phyloP scores from a whole-genome alignment of 1,140 invertebrate species.

The Nasonia vitripennis region DNA sequence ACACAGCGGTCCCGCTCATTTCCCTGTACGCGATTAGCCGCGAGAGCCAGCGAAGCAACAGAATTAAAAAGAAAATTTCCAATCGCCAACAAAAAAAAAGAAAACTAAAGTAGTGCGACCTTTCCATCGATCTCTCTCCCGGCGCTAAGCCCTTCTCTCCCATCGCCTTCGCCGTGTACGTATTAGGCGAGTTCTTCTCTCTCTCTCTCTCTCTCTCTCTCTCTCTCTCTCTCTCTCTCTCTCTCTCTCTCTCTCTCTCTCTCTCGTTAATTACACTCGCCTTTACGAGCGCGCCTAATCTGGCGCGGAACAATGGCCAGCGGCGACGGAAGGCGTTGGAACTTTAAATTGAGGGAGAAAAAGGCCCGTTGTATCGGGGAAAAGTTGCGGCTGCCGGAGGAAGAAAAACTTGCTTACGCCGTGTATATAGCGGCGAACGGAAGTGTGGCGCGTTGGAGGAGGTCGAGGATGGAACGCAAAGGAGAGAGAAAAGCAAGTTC shows the following conservation, averaged over 20 bases:
- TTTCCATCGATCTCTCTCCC: too few relatives aligned
- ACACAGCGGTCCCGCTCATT: too few relatives aligned
- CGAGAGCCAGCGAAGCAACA: too few relatives aligned
- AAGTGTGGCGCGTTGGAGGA: background rate
- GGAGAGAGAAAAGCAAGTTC: background rate
- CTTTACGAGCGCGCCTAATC: background rate
- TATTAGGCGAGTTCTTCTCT: background rate
- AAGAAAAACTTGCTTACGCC: background rate
- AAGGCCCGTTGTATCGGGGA: background rate
- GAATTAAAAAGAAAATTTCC: too few relatives aligned
- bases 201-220: too few relatives aligned
- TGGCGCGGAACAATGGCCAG: background rate
- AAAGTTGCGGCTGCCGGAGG: background rate
- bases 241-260: too few relatives aligned
- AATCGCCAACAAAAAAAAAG: too few relatives aligned
- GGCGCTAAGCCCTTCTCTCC: too few relatives aligned
- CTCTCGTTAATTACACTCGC: background rate
- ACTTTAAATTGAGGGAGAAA: conserved; percentile 19
- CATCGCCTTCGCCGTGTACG: too few relatives aligned
- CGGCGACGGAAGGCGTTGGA: background rate
- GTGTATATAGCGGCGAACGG: background rate
- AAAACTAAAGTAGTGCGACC: too few relatives aligned
- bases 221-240: too few relatives aligned
- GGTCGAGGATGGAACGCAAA: background rate
- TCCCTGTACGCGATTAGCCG: too few relatives aligned